Evolutionary conservation across 1,140 invertebrate species (phyloP).

Genomic region (Yoshiicerus persimilis): DNA sequence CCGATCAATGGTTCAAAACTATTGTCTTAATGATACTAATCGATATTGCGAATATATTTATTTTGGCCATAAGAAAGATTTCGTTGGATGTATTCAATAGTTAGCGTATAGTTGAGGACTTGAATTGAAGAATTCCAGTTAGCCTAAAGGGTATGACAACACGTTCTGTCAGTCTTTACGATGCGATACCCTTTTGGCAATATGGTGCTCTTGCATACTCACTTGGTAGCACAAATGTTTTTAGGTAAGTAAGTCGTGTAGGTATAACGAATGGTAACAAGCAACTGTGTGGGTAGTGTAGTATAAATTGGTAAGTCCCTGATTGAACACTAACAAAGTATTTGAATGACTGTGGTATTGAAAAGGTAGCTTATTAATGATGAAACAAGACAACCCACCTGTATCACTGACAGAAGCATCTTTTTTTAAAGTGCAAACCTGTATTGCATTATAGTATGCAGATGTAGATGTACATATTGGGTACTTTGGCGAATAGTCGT

Average conservation of each 20-base stretch:
- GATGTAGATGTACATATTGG: neutral
- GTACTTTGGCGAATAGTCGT: neutral
- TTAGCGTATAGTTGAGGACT: too few relatives aligned
- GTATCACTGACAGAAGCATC: neutral
- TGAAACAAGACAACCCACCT: neutral
- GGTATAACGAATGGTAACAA: neutral
- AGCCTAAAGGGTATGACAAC: neutral
- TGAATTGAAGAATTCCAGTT: neutral
- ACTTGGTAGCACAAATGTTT: neutral
- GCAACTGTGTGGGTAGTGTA: too few relatives aligned
- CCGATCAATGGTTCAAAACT: too few relatives aligned
- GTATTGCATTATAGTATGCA: neutral
- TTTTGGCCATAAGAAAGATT: too few relatives aligned
- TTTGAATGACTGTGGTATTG: neutral
- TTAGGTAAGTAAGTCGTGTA: neutral
- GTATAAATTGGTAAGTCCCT: neutral
- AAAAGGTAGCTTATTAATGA: neutral
- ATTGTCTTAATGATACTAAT: too few relatives aligned
- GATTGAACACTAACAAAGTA: neutral
- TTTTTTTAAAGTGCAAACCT: neutral
- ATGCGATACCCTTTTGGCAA: neutral
- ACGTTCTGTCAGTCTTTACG: neutral
- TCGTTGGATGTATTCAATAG: too few relatives aligned
- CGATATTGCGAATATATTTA: too few relatives aligned
- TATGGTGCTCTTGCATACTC: neutral